Conservation (phyloP, 2,113 vertebrate species). For the Orientallactaga bullata region DNA sequence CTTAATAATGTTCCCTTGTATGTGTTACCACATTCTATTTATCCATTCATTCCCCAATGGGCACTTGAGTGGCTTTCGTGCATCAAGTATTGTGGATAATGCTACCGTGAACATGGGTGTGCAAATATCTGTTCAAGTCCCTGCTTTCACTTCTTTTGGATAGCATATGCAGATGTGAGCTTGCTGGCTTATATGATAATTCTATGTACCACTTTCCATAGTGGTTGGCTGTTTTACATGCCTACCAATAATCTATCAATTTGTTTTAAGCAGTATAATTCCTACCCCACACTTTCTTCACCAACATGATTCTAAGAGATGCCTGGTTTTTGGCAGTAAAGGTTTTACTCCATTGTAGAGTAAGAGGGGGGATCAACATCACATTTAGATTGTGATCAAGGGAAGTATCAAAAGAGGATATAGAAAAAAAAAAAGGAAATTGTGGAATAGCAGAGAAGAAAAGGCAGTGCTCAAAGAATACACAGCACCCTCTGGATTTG, state of each 20-base stretch:
- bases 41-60: neutral
- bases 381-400: neutral
- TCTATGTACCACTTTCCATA: neutral
- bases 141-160: neutral
- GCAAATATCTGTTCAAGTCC: neutral
- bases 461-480: neutral
- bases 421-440: neutral
- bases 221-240: neutral
- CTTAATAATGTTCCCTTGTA: neutral
- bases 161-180: neutral
- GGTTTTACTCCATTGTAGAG: neutral
- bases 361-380: neutral
- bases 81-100: neutral
- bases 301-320: neutral
- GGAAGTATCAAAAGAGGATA: neutral
- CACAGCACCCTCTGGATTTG: neutral
- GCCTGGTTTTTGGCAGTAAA: neutral
- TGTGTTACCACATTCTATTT: neutral
- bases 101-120: neutral
- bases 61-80: neutral
- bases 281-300: no score
- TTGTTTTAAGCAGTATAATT: slow-evolving; percentile 1
- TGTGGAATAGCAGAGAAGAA: neutral
- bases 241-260: neutral
- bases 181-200: neutral